phyloP scores from a whole-genome alignment of 2,888 invertebrate genomes.

The Pediacus dermestoides region DNA sequence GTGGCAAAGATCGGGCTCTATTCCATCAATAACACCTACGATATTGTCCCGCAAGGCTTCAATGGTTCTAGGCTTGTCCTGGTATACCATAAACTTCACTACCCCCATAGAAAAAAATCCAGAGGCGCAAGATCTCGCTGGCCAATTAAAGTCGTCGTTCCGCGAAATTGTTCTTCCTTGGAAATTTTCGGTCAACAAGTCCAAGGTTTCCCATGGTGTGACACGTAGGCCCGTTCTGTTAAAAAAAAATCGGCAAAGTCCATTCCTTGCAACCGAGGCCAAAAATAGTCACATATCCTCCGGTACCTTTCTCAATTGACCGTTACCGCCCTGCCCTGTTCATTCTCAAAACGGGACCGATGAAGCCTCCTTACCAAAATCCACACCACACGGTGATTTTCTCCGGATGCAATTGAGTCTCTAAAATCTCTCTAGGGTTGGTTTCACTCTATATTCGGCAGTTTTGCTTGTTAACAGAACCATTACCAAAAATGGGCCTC shows the following conservation, averaged over 20 bases:
- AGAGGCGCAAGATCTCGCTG: neutral
- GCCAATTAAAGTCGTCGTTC: neutral
- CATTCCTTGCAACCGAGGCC: too few species aligned
- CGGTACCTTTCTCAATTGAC: neutral
- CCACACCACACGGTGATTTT: slow-evolving; percentile 19
- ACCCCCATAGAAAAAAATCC: neutral
- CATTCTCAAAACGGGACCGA: slow-evolving; percentile 20
- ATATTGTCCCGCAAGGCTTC: neutral
- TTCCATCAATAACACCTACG: neutral
- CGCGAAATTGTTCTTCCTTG: too few species aligned
- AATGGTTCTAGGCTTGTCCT: neutral
- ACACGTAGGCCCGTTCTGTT: neutral
- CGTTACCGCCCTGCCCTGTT: slow-evolving; percentile 10
- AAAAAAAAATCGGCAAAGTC: too few species aligned
- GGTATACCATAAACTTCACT: neutral
- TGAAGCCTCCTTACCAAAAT: slow-evolving; percentile 13
- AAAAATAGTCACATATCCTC: neutral
- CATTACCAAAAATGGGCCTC: slow-evolving; percentile 11
- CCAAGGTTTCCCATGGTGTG: too few species aligned
- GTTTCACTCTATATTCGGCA: slow-evolving; percentile 15
- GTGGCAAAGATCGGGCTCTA: neutral
- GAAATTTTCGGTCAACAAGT: too few species aligned
- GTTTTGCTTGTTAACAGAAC: slow-evolving; percentile 18
- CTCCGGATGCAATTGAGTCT: slow-evolving; percentile 13
- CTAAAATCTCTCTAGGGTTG: slow-evolving; percentile 13